Conservation (phyloP, 2,113 vertebrate genomes). For the Podilymbus podiceps region DNA sequence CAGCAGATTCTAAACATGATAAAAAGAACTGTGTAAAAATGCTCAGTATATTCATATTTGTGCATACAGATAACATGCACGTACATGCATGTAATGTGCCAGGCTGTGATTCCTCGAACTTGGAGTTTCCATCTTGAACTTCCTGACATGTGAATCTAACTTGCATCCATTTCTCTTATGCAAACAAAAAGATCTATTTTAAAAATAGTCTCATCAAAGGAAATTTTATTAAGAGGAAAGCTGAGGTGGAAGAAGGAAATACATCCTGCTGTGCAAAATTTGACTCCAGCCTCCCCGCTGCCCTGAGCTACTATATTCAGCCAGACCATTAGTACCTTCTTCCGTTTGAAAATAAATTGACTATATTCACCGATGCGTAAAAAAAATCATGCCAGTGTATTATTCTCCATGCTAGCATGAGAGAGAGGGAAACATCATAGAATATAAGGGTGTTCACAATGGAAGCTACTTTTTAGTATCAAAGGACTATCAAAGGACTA, state of each 20-base stretch:
- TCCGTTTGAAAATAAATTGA: background rate
- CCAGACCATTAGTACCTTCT: background rate
- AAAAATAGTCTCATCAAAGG: background rate
- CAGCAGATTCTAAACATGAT: background rate
- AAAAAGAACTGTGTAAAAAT: background rate
- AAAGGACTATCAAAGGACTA: background rate
- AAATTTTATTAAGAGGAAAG: background rate
- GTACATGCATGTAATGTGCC: background rate
- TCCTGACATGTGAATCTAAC: background rate
- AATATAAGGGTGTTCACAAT: background rate
- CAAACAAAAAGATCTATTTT: background rate
- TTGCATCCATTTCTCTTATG: background rate
- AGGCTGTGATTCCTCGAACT: background rate
- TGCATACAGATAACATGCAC: background rate
- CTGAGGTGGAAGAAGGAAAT: constrained; percentile 1
- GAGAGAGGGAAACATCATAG: background rate
- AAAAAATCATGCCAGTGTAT: background rate
- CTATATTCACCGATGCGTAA: background rate
- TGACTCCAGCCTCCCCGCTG: background rate
- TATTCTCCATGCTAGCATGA: background rate
- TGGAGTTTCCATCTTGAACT: background rate
- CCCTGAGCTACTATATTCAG: background rate
- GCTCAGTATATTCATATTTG: background rate
- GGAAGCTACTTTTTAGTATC: background rate
- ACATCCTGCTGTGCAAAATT: background rate